A percentile compares a stretch with the other conserved stretches of the same genome.
Conservation (phyloP, 2,888 invertebrate species). For the Ametastegia equiseti region DNA sequence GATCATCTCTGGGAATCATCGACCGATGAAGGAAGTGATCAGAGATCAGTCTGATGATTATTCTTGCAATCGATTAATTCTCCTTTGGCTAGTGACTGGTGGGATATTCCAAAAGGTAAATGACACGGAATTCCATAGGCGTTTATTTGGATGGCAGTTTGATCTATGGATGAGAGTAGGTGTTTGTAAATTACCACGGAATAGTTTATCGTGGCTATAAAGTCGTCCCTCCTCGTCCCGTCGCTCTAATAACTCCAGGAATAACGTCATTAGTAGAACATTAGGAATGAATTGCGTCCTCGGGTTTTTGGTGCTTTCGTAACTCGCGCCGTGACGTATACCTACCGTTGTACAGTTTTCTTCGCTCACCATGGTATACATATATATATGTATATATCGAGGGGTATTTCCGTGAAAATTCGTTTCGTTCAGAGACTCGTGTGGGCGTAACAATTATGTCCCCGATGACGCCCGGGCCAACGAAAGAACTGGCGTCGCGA, state of each 20-base stretch:
- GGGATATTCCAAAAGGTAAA: neutral
- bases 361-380: neutral
- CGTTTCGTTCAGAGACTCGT: neutral
- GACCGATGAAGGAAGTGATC: no score
- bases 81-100: no score
- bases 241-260: conserved; percentile 46
- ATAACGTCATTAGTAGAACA: conserved; percentile 48
- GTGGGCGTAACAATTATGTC: conserved; percentile 39
- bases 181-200: conserved; percentile 29
- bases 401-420: conserved; percentile 36
- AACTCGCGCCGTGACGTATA: neutral
- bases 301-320: conserved; percentile 16
- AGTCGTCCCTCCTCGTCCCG: conserved; percentile 40
- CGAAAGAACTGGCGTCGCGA: conserved; percentile 53
- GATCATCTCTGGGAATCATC: no score
- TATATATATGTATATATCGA: neutral
- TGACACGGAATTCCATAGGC: neutral
- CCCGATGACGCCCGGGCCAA: conserved; percentile 48
- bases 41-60: no score
- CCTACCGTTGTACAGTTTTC: neutral
- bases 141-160: neutral
- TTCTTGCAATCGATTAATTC: no score
- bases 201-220: conserved; percentile 47
- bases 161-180: conserved; percentile 22
- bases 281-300: conserved; percentile 45